Conservation (phyloP, 2,888 invertebrate species). For the Tipula vernalis region DNA sequence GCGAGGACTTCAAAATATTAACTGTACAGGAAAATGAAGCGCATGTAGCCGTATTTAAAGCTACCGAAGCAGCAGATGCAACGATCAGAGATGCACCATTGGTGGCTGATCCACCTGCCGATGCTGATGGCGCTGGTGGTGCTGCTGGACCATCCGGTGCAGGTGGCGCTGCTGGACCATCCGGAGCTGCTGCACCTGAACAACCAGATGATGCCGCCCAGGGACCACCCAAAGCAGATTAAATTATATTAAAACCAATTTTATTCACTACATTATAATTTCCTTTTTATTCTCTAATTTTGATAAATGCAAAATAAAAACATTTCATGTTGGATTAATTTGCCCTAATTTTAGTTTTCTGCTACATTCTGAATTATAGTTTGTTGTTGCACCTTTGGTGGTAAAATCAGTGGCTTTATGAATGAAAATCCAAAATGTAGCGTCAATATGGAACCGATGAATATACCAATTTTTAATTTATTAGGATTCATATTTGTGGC, state of each 20-base stretch:
- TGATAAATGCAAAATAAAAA: neutral
- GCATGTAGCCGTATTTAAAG: neutral
- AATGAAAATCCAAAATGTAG: conserved; percentile 6
- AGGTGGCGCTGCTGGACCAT: neutral
- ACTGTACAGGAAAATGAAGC: conserved; percentile 53
- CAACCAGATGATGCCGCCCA: neutral
- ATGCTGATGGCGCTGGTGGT: neutral
- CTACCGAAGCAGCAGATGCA: neutral
- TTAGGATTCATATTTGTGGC: neutral
- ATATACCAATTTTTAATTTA: neutral
- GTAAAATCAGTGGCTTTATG: neutral
- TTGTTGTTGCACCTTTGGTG: neutral
- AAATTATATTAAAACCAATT: neutral
- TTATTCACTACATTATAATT: neutral
- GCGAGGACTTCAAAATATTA: conserved; percentile 63
- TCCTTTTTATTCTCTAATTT: neutral
- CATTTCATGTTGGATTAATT: neutral
- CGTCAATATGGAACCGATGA: neutral
- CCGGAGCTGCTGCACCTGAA: neutral
- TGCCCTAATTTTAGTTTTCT: neutral
- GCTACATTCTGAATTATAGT: neutral
- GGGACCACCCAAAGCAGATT: neutral
- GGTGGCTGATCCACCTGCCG: neutral
- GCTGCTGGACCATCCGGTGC: neutral
- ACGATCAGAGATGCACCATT: neutral